Percentiles rank a stretch among this genome's conserved stretches.
These are phyloP conservation scores for Cheumatopsyche charites DNA, from an alignment of 1,140 invertebrate species.

Conservation along the genomic window DNA sequence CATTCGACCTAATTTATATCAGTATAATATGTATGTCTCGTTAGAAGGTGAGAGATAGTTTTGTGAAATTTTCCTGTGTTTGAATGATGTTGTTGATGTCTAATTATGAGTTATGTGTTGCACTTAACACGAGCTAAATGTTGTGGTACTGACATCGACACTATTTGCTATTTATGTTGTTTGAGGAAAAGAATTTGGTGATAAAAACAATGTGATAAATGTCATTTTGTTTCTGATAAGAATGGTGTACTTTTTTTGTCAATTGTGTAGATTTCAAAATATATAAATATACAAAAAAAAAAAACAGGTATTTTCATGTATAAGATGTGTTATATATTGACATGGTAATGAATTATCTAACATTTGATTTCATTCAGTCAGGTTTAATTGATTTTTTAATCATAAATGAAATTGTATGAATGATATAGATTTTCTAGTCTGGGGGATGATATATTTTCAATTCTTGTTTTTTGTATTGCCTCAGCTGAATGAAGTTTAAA, in stretches of 20 bases:
- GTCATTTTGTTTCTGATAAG: conserved; percentile 23
- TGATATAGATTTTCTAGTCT: no score
- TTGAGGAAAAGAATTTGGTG: conserved; percentile 3
- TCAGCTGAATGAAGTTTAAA: background rate
- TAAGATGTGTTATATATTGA: no score
- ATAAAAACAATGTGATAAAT: conserved; percentile 28
- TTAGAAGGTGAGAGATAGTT: background rate
- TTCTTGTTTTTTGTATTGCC: no score
- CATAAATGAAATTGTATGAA: no score
- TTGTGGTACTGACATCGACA: no score
- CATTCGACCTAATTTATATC: background rate
- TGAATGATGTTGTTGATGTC: background rate
- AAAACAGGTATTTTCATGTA: background rate
- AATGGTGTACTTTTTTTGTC: conserved; percentile 27
- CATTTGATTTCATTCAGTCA: conserved; percentile 1
- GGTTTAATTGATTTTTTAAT: background rate
- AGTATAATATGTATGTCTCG: background rate
- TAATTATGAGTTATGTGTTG: background rate
- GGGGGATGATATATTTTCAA: no score
- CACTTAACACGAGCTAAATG: no score
- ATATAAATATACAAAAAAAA: background rate
- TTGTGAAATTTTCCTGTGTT: background rate
- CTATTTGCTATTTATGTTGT: background rate
- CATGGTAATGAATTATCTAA: no score
- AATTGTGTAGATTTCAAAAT: conserved; percentile 11